Evolutionary conservation across 2,888 invertebrate species (phyloP), one percentile per base, ranked within the genome.

Genomic region (Troides aeacus): DNA sequence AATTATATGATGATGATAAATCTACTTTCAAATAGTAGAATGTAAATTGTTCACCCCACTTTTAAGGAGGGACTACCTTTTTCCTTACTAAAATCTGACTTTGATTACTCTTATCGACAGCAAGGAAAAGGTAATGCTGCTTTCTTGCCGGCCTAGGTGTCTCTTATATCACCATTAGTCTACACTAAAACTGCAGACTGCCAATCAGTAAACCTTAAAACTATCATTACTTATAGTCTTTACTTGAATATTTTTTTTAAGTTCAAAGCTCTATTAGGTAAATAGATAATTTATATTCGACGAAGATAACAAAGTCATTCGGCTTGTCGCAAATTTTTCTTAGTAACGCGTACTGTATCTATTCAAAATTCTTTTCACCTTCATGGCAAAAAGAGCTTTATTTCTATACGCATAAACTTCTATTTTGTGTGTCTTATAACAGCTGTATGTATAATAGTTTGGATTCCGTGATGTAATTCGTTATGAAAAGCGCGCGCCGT

Each of bases 401-500:
- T n/a, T 18, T 15, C 17, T 1, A 23, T 56, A 30, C 2, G 0
- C n/a, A 53, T 53, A 53, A 10, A 53, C n/a, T 53, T 53, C n/a
- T 6, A 53, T 53, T 53, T 53, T 53, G 53, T 53, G 17, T 17
- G 1, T 15, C 4, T 10, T 17, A 6, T 53, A n/a, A 18, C 53
- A n/a, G n/a, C 53, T 7, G 53, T 5, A 39, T 6, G 8, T n/a
- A 18, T 21, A 17, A 3, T 64, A 10, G 46, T 69, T 69, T n/a
- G 58, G 24, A 62, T 62, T 61, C 50, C 56, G 18, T 62, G 69
- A 65, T 46, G 62, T 58, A 65, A 69, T 66, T 59, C 23, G 64
- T 60, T 64, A 64, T 64, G 64, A 69, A 59, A 64, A 64, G 59
- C 60, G 62, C 60, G 39, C 53, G 79, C 77, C 78, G 78, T 81